These are phyloP conservation scores for Aphrocallistes beatrix DNA, from an alignment of 37 sponge, comb jelly and placozoan genomes.

Conservation along the genomic window DNA sequence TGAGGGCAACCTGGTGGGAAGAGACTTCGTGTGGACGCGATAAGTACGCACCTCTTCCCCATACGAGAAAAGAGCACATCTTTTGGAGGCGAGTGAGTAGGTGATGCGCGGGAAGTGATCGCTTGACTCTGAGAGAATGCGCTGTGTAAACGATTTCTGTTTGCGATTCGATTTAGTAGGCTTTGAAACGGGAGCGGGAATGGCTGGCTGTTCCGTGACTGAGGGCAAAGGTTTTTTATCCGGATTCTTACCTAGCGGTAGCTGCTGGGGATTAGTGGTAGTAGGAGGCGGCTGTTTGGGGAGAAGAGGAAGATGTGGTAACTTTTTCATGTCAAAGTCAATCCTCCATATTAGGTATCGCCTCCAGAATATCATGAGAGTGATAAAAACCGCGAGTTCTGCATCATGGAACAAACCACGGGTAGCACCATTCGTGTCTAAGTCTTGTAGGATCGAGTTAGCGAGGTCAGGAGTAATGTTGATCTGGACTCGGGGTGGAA, in stretches of 20 bases:
- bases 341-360: neutral
- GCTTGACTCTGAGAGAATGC: neutral
- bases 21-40: slow-evolving; percentile 3
- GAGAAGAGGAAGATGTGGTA: neutral
- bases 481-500: slow-evolving; percentile 58
- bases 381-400: slow-evolving; percentile 55
- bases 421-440: slow-evolving; percentile 37
- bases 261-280: no score
- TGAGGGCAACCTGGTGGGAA: neutral
- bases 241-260: neutral
- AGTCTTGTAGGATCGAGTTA: slow-evolving; percentile 31
- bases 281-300: neutral
- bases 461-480: slow-evolving; percentile 51
- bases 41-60: neutral
- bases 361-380: slow-evolving; percentile 70
- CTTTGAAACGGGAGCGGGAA: neutral
- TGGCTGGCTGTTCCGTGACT: neutral
- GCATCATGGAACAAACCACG: slow-evolving; percentile 80
- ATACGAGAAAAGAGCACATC: neutral
- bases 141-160: neutral
- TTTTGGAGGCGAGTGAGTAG: neutral
- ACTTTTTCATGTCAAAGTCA: neutral
- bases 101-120: neutral
- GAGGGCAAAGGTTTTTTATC: neutral
- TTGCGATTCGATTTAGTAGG: neutral